Evolutionary conservation across 2,888 invertebrate genomes (phyloP).

Genomic region (Aphidoletes aphidimyza): DNA sequence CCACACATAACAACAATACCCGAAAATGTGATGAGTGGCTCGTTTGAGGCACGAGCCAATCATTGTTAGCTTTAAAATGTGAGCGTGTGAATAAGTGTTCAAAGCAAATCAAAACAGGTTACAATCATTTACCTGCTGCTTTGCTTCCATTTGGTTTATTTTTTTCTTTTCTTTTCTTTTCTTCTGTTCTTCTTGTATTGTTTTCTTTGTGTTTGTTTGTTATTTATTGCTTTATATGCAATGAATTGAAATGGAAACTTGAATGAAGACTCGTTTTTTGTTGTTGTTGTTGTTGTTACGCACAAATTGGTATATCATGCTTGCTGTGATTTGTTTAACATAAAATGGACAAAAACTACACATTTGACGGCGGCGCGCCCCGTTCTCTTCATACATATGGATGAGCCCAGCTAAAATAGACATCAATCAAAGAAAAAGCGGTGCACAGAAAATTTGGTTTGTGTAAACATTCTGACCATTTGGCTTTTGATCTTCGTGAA

Average conservation of each 20-base stretch:
- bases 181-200: neutral
- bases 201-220: neutral
- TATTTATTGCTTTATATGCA: neutral
- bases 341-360: neutral
- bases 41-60: constrained; percentile 11
- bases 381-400: neutral
- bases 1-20: neutral
- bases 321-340: neutral
- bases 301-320: neutral
- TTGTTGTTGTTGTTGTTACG: neutral
- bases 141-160: too few species aligned
- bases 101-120: constrained; percentile 45
- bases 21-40: neutral
- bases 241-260: neutral
- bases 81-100: neutral
- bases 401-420: constrained; percentile 8
- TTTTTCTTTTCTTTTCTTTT: neutral
- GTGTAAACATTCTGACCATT: constrained; percentile 36
- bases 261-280: too few species aligned
- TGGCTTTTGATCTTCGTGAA: constrained; percentile 26
- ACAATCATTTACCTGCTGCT: neutral
- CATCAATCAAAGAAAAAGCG: constrained; percentile 45
- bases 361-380: neutral
- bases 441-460: neutral
- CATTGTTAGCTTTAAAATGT: neutral